phyloP scores from a whole-genome alignment of 1,140 invertebrate species.

The Pseudoatta argentina region DNA sequence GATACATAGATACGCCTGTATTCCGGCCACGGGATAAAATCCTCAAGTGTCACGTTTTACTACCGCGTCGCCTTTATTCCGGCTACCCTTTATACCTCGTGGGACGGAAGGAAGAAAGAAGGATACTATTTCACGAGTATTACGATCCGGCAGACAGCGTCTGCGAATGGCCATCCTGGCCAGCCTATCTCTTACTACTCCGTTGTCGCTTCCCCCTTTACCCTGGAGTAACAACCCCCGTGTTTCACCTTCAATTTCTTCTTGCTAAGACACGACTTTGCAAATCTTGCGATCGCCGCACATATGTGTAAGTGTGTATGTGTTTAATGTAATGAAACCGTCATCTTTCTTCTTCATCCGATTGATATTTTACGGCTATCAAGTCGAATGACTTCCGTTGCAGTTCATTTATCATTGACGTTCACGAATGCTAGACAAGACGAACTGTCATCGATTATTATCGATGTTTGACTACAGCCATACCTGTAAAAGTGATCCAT shows the following conservation, averaged over 20 bases:
- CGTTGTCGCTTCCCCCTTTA: neutral
- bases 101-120: constrained; percentile 66
- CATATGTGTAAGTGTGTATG: neutral
- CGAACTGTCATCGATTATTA: constrained; percentile 37
- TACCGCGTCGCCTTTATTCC: constrained; percentile 61
- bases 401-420: constrained; percentile 17
- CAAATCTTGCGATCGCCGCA: neutral
- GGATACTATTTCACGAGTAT: constrained; percentile 72
- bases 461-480: constrained; percentile 1
- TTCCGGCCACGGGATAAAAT: constrained; percentile 63
- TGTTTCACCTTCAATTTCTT: constrained; percentile 37
- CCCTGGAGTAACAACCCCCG: constrained; percentile 14
- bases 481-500: too few relatives aligned
- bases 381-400: constrained; percentile 11
- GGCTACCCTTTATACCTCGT: constrained; percentile 67
- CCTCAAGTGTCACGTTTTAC: constrained; percentile 72
- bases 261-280: constrained; percentile 14
- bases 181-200: constrained; percentile 19
- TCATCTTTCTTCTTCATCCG: neutral
- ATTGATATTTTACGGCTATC: constrained; percentile 39
- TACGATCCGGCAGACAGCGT: constrained; percentile 67
- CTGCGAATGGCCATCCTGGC: constrained; percentile 64
- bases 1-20: constrained; percentile 16
- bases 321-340: neutral
- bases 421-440: neutral